Evolutionary conservation across 2,797 vertebrate species (phyloP), one percentile per base, ranked within the genome.

Genomic region (Hoplostethus atlanticus): DNA sequence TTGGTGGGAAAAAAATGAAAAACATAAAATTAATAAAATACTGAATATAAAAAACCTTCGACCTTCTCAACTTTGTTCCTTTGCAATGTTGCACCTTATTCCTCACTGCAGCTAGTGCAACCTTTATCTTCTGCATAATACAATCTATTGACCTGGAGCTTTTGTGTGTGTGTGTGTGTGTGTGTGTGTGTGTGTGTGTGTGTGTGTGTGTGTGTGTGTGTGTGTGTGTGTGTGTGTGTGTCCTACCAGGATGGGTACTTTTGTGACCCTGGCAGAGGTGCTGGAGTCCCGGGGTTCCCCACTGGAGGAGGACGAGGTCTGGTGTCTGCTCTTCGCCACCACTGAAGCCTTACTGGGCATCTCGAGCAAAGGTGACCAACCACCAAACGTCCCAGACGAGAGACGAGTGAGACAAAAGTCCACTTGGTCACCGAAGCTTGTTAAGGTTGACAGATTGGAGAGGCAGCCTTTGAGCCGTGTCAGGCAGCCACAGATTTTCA

Each of bases 241-340:
- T 71, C n/a, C 42, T 60, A 66, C 55, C 72, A 95, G 92, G 38
- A 96, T 97, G 96, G 96, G 82, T 30, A 94, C 91, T 3, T 96
- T 95, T 63, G 95, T 97, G 91, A 96, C 96, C 69, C 93, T 98
- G 92, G 93, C 95, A 21, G 95, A 96, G 68, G 95, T 95, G 87
- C 79, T 98, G 86, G 95, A 96, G 91, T 94, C 90, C 77, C 94
- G 93, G 89, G 96, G 94, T 52, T 93, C 95, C 53, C 92, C 96
- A 38, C 87, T 98, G 79, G 95, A 95, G 21, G 96, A 97, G 79
- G 95, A 95, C 16, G 96, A 97, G 85, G 93, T 98, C 81, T 98
- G 97, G 96, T 95, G 95, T 81, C 88, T 98, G 38, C 92, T 98
- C 76, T 88, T 93, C 1, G 81, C 94, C 73, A 92, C 94, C 61